These are phyloP conservation scores for Bombus terrestris DNA, from an alignment of 1,140 invertebrate species.

Conservation along the genomic window DNA sequence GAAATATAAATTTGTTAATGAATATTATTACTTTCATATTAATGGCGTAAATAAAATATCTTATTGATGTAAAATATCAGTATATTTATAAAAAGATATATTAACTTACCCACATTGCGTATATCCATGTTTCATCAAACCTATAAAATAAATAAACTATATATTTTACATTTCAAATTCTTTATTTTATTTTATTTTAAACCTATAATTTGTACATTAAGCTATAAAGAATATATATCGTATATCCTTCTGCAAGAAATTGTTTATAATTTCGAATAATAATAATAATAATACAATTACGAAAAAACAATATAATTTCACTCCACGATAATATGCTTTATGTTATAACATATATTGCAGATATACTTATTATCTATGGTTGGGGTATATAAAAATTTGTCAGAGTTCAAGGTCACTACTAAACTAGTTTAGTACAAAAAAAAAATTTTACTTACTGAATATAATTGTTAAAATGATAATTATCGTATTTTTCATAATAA, in stretches of 20 bases:
- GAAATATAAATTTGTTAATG: neutral
- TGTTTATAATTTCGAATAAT: constrained; percentile 1
- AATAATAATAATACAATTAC: neutral
- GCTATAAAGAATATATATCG: neutral
- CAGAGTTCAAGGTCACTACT: constrained; percentile 50
- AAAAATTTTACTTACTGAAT: constrained; percentile 45
- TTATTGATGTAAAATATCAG: neutral
- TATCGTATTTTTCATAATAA: constrained; percentile 44
- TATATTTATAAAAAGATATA: neutral
- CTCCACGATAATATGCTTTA: neutral
- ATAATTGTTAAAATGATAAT: constrained; percentile 30
- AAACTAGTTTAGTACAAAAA: neutral
- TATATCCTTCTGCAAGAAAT: neutral
- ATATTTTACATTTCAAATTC: neutral
- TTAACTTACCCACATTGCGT: constrained; percentile 53
- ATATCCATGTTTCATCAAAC: constrained; percentile 27
- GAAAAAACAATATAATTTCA: neutral
- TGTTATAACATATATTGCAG: neutral
- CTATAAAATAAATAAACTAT: constrained; percentile 23
- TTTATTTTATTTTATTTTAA: neutral
- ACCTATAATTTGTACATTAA: neutral
- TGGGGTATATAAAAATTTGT: constrained; percentile 3
- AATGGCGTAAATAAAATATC: neutral
- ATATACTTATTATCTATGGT: neutral
- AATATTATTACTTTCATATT: neutral